A percentile compares a stretch with the other conserved stretches of the same genome.
These are phyloP conservation scores for Eumerus sabulonum DNA, from an alignment of 2,888 invertebrate genomes.

Conservation along the genomic window DNA sequence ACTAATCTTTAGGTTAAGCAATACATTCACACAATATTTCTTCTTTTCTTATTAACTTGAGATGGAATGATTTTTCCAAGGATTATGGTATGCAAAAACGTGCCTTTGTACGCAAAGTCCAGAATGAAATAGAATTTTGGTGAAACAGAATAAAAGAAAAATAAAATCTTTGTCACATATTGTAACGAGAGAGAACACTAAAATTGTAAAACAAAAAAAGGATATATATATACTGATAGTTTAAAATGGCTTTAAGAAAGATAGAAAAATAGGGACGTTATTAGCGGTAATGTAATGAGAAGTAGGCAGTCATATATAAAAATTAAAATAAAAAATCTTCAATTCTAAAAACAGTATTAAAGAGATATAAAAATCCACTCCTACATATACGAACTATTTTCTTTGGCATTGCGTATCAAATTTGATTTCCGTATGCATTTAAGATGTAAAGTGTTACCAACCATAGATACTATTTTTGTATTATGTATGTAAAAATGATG, in stretches of 20 bases:
- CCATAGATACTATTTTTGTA: conserved; percentile 68
- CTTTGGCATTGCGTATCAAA: conserved; percentile 23
- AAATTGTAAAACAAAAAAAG: not conserved
- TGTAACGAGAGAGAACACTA: conserved; percentile 7
- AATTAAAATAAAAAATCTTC: conserved; percentile 24
- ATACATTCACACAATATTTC: not conserved
- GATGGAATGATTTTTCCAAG: not conserved
- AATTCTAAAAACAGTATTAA: conserved; percentile 15
- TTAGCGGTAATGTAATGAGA: conserved; percentile 17
- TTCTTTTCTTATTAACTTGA: not conserved
- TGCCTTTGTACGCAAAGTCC: conserved; percentile 58
- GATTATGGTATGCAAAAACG: conserved; percentile 47
- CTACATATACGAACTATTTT: conserved; percentile 16
- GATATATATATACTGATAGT: not conserved
- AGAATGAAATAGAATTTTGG: conserved; percentile 55
- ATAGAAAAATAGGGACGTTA: conserved; percentile 34
- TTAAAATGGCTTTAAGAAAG: conserved; percentile 38
- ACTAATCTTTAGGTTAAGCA: not conserved
- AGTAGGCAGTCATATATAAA: conserved; percentile 13
- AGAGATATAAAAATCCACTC: not conserved
- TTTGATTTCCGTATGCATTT: conserved; percentile 43
- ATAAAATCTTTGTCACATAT: conserved; percentile 21
- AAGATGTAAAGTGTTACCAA: conserved; percentile 63
- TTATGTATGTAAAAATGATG: too few species aligned
- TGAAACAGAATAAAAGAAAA: conserved; percentile 30